Percentiles rank a stretch among this genome's conserved stretches.
phyloP scores from a whole-genome alignment of 2,797 vertebrate genomes.

The Rhinogobio ventralis region DNA sequence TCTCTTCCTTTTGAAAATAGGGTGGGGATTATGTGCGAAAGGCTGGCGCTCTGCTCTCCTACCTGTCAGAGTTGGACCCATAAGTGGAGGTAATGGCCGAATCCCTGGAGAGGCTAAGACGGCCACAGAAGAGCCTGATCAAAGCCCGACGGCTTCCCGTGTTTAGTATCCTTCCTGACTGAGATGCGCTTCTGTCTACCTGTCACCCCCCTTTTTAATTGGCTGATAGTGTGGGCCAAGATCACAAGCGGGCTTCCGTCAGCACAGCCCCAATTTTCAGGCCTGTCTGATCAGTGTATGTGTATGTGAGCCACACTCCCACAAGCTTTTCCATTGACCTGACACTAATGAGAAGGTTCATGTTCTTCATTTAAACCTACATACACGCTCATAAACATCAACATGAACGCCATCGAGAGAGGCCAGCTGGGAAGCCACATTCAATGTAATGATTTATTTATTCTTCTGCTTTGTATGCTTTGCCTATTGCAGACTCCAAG shows the following conservation, averaged over 20 bases:
- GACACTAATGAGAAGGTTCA: conserved; percentile 71
- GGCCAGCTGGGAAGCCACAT: conserved; percentile 51
- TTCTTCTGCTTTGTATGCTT: conserved; percentile 41
- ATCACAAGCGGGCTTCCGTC: conserved; percentile 51
- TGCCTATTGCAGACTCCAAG: conserved; percentile 42
- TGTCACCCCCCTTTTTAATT: conserved; percentile 70
- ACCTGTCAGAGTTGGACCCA: conserved; percentile 64
- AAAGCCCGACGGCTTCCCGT: conserved; percentile 62
- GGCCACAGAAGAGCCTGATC: conserved; percentile 63
- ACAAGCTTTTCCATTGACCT: conserved; percentile 71
- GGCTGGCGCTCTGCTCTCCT: conserved; percentile 54
- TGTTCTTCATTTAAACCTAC: conserved; percentile 54
- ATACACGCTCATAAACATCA: conserved; percentile 38
- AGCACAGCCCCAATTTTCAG: conserved; percentile 45
- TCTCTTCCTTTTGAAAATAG: conserved; percentile 55
- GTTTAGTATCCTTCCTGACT: conserved; percentile 62
- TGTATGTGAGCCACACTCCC: conserved; percentile 70
- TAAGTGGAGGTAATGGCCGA: conserved; percentile 61
- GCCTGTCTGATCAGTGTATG: conserved; percentile 59
- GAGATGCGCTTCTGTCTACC: conserved; percentile 68
- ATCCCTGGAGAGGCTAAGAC: conserved; percentile 60
- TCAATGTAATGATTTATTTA: conserved; percentile 56
- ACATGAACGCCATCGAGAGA: conserved; percentile 4
- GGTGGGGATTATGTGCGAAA: conserved; percentile 56
- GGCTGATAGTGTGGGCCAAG: conserved; percentile 61